Evolutionary conservation across 2,888 invertebrate species (phyloP), one percentile per base, ranked within the genome.

Genomic region (Antheraea assamensis): DNA sequence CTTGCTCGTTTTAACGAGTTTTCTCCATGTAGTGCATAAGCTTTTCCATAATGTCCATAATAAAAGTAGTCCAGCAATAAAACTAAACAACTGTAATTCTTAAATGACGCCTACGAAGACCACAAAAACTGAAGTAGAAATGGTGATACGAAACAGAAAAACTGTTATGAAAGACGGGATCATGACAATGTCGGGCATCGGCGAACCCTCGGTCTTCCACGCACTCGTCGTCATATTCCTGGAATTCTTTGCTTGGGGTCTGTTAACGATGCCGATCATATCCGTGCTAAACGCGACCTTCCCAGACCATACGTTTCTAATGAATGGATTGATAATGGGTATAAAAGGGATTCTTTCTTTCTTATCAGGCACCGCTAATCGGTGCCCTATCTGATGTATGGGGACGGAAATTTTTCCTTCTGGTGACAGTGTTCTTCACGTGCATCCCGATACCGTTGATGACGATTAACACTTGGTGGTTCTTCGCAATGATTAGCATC

Each of bases 231-330:
- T 99, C 87, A 99, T 99, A 94, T 99, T 99, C 95, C 95, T 99
- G 93, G 99, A 99, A 95, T 99, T 99, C 95, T 99, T 99, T 95
- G 99, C 99, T 81, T 99, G 99, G 99, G 99, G 99, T 73, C 96
- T 99, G 81, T 96, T 99, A 79, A 99, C 99, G 78, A 98, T 99
- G 96, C 99, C 99, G 75, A 98, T 99, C 87, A 99, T 99, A 89
- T 94, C 96, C 82, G 98, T 98, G 84, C 95, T 99, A 81, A 99
- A 99, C 93, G 98, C 97, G 84, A 99, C 99, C 75, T 99, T 99
- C 95, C 99, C 99, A 79, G 98, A 99, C 92, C 99, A 99, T 92
- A 99, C 99, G 87, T 99, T 99, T 95, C 96, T 99, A 76, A 99
- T 99, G 99, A 99, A 99, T 96, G 99, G 99, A 76, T 96, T 99